Percentiles rank a stretch among this genome's conserved stretches.
phyloP scores from a whole-genome alignment of 2,113 vertebrate genomes.

The Odontesthes bonariensis region DNA sequence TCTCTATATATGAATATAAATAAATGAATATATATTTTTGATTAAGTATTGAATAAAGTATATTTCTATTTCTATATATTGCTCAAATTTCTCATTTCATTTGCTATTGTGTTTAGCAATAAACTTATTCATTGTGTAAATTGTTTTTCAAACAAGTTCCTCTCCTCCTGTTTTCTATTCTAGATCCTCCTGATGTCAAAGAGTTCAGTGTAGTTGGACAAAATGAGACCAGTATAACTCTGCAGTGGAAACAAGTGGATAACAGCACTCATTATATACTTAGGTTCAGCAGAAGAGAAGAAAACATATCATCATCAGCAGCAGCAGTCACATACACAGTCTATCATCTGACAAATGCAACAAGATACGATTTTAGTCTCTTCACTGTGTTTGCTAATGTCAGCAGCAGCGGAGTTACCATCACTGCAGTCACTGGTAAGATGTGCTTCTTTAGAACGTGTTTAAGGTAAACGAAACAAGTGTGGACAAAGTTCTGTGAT shows the following conservation, averaged over 20 bases:
- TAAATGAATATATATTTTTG: too few relatives aligned
- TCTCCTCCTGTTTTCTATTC: not conserved
- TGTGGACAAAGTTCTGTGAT: too few relatives aligned
- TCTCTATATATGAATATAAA: too few relatives aligned
- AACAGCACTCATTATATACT: not conserved
- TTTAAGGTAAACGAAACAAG: too few relatives aligned
- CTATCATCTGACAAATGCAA: not conserved
- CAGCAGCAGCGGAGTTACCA: slow-evolving; percentile 5
- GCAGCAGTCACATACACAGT: slow-evolving; percentile 33
- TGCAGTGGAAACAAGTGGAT: slow-evolving; percentile 42
- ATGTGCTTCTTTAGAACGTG: not conserved
- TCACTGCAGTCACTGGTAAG: slow-evolving; percentile 23
- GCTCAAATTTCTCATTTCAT: too few relatives aligned
- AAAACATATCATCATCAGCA: slow-evolving; percentile 1
- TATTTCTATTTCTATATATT: too few relatives aligned
- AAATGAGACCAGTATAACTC: slow-evolving; percentile 42
- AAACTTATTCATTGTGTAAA: too few relatives aligned
- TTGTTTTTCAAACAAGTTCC: too few relatives aligned
- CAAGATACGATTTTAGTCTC: slow-evolving; percentile 36
- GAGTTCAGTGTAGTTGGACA: not conserved
- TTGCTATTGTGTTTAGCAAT: too few relatives aligned
- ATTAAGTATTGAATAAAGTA: too few relatives aligned
- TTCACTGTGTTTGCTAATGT: not conserved
- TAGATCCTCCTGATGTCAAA: slow-evolving; percentile 7
- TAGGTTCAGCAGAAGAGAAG: too few relatives aligned